phyloP scores from a whole-genome alignment of 2,113 vertebrate genomes.

The Carollia perspicillata region DNA sequence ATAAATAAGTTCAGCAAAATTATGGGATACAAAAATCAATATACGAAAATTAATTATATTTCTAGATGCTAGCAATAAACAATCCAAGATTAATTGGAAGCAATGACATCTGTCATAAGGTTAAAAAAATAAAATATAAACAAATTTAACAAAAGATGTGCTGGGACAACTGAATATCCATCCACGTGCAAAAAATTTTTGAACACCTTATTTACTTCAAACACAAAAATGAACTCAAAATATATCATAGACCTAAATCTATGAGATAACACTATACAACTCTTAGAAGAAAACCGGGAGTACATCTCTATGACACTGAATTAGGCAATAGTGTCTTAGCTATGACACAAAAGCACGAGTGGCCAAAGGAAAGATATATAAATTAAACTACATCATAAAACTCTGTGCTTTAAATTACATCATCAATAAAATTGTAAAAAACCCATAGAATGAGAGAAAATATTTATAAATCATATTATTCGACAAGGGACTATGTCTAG shows the following conservation, averaged over 20 bases:
- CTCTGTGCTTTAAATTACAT: background rate
- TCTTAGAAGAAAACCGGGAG: background rate
- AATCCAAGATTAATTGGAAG: background rate
- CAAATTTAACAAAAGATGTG: background rate
- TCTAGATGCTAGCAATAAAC: background rate
- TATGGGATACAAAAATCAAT: background rate
- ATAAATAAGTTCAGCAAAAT: background rate
- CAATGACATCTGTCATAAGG: background rate
- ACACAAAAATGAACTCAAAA: background rate
- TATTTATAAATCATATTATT: background rate
- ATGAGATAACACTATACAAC: background rate
- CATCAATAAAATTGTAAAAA: background rate
- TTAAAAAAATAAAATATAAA: background rate
- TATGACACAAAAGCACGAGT: background rate
- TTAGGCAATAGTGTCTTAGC: background rate
- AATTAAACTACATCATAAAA: background rate
- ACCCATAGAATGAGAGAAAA: background rate
- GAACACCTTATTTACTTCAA: background rate
- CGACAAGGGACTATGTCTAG: background rate
- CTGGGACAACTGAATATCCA: background rate
- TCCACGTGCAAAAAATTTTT: background rate
- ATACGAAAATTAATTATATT: background rate
- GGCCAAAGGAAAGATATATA: background rate
- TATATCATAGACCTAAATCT: background rate
- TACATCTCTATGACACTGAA: background rate